phyloP scores from a whole-genome alignment of 2,797 vertebrate genomes.

The Pelodytes ibericus region DNA sequence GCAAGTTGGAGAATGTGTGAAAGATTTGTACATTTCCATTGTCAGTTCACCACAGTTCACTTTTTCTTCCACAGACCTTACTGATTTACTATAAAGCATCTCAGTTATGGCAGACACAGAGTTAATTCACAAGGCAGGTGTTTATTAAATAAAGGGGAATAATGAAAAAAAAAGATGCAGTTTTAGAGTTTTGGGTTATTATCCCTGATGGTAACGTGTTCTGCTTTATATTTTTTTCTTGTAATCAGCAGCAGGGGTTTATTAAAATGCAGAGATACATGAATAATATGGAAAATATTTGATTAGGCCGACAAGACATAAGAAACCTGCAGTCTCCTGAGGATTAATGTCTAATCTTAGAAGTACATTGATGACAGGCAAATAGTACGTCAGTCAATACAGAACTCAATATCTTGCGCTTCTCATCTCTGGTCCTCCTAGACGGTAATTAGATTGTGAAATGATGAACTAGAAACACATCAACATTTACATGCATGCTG shows the following conservation, averaged over 20 bases:
- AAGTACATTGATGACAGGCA: conserved; percentile 50
- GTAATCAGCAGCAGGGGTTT: conserved; percentile 36
- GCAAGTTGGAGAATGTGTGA: no score
- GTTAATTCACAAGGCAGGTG: no score
- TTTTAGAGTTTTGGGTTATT: conserved; percentile 15
- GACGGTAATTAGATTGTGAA: conserved; percentile 63
- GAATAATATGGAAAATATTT: conserved; percentile 46
- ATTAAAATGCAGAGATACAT: conserved; percentile 48
- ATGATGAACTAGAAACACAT: conserved; percentile 57
- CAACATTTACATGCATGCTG: conserved; percentile 60
- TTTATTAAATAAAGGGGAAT: no score
- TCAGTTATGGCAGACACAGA: no score
- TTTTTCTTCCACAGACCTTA: no score
- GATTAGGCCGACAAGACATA: conserved; percentile 55
- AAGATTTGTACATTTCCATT: no score
- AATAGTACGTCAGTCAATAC: conserved; percentile 59
- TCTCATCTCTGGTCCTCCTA: conserved; percentile 58
- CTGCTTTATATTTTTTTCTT: conserved; percentile 17
- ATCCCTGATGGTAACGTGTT: not conserved
- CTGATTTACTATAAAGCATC: no score
- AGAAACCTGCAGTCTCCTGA: conserved; percentile 54
- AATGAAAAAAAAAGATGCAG: no score
- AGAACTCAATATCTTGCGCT: conserved; percentile 51
- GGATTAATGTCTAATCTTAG: conserved; percentile 60
- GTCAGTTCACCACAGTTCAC: no score